Base-by-base conservation (phyloP, 1,140 invertebrate genomes). In the Ceratosolen fusciceps region DNA sequence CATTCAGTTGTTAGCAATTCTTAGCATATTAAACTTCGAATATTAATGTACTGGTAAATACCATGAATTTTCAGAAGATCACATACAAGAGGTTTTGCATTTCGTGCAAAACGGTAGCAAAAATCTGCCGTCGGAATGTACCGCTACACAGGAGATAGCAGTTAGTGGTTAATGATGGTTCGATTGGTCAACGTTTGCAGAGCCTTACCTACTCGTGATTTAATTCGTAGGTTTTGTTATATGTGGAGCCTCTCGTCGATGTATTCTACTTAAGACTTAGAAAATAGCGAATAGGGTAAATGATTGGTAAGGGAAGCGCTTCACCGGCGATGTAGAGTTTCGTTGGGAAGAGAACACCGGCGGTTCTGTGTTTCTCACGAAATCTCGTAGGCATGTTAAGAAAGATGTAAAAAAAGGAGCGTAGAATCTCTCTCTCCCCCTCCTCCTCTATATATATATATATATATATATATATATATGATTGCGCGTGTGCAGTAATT, bases 161-260 rank as follows among this genome's bases (percentile, higher is more conserved):
- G 9, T 19, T 43, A 24, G 0, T 26, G 7, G 26, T 5, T 1
- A 39, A 31, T 29, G n/a, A 39, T 37, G 9, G 37, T 14, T 43
- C 39, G 67, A 47, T 47, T 19, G 67, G 39, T 29, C 67, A 47
- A 47, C 24, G 47, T 72, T 54, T 9, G 26, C 34, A 4, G 37
- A 5, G 49, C 26, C 34, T 56, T 2, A 8, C 10, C 24, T 58
- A 12, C 21, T 47, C 34, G 34, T 12, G 43, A 39, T 3, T 56
- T 77, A 78, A 78, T 78, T 78, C 76, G 39, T n/a, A 52, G 47
- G 67, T 72, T 78, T 78, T 54, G 76, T 72, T 72, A 78, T 60
- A n/a, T 34, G 9, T 29, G 21, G 62, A 67, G 16, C 74, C 62
- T 75, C 74, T 74, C 54, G 14, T 54, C 43, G 12, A 24, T 19